These are phyloP conservation scores for Nemurella pictetii DNA, from an alignment of 2,888 invertebrate genomes.

Conservation along the genomic window DNA sequence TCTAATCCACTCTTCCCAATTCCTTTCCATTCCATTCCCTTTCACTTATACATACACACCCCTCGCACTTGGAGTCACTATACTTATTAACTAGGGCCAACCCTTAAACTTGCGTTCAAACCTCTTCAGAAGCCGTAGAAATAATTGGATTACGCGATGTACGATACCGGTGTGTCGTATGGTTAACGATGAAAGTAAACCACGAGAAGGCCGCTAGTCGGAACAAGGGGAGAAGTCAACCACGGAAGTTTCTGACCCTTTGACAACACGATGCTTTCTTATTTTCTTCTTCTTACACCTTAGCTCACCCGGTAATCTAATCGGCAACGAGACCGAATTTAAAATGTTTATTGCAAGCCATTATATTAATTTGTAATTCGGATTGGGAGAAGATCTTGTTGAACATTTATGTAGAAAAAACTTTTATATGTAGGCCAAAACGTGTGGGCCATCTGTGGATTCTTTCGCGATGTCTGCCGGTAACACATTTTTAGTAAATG, in stretches of 20 bases:
- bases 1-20: not conserved
- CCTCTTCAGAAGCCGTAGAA: conserved; percentile 21
- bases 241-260: not conserved
- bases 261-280: not conserved
- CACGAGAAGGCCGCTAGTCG: not conserved
- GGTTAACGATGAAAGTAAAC: not conserved
- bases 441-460: too few relatives aligned
- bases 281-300: too few relatives aligned
- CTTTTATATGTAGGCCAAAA: too few relatives aligned
- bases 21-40: not conserved
- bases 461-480: too few relatives aligned
- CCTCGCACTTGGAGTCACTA: not conserved
- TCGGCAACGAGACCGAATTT: too few relatives aligned
- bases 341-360: too few relatives aligned
- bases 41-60: not conserved
- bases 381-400: too few relatives aligned
- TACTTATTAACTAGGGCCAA: not conserved
- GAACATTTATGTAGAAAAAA: too few relatives aligned
- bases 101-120: not conserved
- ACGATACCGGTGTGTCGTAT: conserved; percentile 6
- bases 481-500: too few relatives aligned
- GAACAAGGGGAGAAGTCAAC: not conserved
- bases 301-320: too few relatives aligned
- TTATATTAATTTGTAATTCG: too few relatives aligned
- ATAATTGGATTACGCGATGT: conserved; percentile 17